Conservation (phyloP, 2,113 vertebrate genomes). For the Boulengeromyrus knoepffleri region DNA sequence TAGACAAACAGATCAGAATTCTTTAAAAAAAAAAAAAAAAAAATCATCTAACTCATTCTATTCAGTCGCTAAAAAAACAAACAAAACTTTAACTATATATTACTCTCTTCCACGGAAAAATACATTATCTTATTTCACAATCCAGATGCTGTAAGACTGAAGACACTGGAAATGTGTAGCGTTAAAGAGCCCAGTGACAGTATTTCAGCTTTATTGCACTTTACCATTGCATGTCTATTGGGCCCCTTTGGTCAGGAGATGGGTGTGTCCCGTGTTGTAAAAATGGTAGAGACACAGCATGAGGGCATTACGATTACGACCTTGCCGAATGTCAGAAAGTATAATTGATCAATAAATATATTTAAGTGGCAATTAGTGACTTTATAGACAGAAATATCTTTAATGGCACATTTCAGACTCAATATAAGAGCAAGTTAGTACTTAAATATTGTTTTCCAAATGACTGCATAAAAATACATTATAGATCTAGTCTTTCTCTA, state of each 20-base stretch:
- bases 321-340: conserved; percentile 58
- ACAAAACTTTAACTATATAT: not conserved
- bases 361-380: conserved; percentile 56
- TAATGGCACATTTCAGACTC: conserved; percentile 57
- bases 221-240: conserved; percentile 59
- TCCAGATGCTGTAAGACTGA: not conserved
- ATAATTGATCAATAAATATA: conserved; percentile 68
- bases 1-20: not conserved
- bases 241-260: conserved; percentile 41
- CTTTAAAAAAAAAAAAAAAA: not conserved
- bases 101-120: not conserved
- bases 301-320: conserved; percentile 59
- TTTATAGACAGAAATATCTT: conserved; percentile 64
- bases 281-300: conserved; percentile 41
- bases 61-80: not conserved
- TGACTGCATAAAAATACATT: conserved; percentile 47
- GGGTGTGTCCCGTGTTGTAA: conserved; percentile 54
- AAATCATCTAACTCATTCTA: not conserved
- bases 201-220: conserved; percentile 59
- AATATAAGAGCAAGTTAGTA: conserved; percentile 46
- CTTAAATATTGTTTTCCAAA: conserved; percentile 65
- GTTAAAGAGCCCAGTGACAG: conserved; percentile 48
- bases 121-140: not conserved
- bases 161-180: conserved; percentile 30
- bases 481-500: conserved; percentile 16